phyloP scores from a whole-genome alignment of 2,113 vertebrate species.

The Lophotis ruficrista region DNA sequence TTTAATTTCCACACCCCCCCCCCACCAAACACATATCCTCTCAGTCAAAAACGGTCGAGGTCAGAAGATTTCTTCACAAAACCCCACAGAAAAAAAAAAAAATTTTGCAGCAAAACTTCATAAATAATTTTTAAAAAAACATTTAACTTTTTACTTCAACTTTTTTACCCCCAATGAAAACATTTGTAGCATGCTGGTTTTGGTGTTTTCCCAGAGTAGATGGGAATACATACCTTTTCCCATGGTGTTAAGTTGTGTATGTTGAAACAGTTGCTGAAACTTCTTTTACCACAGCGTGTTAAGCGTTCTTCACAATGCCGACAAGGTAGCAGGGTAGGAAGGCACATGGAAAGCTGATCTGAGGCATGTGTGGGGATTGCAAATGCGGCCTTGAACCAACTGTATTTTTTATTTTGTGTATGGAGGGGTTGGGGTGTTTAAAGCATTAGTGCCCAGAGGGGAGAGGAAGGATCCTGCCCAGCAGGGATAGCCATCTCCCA shows the following conservation, averaged over 20 bases:
- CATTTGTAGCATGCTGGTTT: not conserved
- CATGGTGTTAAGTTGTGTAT: not conserved
- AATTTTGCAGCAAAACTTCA: not conserved
- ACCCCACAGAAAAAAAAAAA: not conserved
- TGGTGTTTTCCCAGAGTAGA: not conserved
- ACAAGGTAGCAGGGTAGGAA: not conserved
- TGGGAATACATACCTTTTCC: not conserved
- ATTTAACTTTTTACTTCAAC: not conserved
- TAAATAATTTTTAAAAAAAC: not conserved
- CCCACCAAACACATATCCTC: too few relatives aligned
- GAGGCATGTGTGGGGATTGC: not conserved
- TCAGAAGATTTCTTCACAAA: not conserved
- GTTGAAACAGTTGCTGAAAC: not conserved
- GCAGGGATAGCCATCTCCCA: not conserved
- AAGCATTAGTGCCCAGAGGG: accelerated
- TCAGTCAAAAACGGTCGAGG: not conserved
- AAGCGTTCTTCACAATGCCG: not conserved
- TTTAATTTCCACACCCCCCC: not conserved
- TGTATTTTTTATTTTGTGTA: not conserved
- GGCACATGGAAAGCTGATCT: not conserved
- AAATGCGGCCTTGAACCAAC: not conserved
- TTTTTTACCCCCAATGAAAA: accelerated
- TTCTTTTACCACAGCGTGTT: accelerated
- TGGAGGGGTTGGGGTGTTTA: not conserved
- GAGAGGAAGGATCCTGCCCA: not conserved